A percentile compares a stretch with the other conserved stretches of the same genome.
Conservation (phyloP, 2,113 vertebrate genomes). For the Apistogramma diplotaenia region DNA sequence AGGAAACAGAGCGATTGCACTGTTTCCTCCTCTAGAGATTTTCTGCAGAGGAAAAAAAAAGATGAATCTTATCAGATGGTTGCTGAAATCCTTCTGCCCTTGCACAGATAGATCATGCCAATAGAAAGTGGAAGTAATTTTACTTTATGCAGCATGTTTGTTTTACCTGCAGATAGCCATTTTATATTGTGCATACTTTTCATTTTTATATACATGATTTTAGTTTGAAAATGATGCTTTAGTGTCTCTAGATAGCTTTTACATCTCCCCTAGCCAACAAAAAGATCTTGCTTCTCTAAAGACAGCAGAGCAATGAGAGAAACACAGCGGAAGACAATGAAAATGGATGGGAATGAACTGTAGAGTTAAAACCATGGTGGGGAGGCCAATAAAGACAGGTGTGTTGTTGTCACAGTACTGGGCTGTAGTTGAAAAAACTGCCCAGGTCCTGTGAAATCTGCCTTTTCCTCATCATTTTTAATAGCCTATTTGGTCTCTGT, state of each 20-base stretch:
- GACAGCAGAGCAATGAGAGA: no score
- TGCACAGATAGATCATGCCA: neutral
- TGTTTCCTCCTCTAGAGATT: neutral
- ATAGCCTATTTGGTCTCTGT: no score
- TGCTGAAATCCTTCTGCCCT: neutral
- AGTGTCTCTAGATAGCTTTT: neutral
- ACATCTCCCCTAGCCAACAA: no score
- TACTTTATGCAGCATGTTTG: neutral
- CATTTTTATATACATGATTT: neutral
- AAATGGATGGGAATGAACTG: no score
- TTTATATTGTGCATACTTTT: no score
- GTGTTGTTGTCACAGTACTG: neutral
- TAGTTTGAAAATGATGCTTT: neutral
- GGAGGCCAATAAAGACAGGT: accelerated
- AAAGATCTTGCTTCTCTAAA: no score
- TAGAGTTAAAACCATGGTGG: no score
- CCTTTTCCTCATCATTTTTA: neutral
- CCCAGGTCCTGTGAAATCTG: neutral
- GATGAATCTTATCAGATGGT: neutral
- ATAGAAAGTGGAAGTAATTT: neutral
- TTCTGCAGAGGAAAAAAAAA: neutral
- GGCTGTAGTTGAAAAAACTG: neutral
- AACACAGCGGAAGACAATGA: no score
- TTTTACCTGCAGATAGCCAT: neutral
- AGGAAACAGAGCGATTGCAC: neutral